Evolutionary conservation across 2,797 vertebrate species (phyloP).

Genomic region (Sylvilagus floridanus): DNA sequence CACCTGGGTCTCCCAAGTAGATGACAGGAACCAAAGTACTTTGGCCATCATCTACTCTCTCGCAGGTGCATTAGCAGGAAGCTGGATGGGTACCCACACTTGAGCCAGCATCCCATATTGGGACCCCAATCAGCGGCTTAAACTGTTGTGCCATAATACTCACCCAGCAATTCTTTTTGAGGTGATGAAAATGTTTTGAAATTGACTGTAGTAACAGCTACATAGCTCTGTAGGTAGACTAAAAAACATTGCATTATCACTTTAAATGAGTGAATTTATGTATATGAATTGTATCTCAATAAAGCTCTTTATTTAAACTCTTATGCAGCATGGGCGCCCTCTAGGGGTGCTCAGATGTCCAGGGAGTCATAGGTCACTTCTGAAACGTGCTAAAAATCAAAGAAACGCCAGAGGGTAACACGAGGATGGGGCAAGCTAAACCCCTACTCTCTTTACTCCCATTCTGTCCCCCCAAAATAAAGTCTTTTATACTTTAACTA

Average conservation of each 20-base stretch:
- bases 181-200: not conserved
- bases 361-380: not conserved
- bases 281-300: not conserved
- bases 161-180: not conserved
- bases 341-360: constrained; percentile 34
- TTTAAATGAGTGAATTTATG: not conserved
- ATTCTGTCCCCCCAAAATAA: too few species aligned
- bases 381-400: not conserved
- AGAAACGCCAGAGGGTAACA: constrained; percentile 26
- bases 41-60: too few species aligned
- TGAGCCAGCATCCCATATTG: too few species aligned
- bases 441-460: not conserved
- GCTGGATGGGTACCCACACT: too few species aligned
- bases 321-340: constrained; percentile 40
- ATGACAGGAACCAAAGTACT: too few species aligned
- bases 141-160: too few species aligned
- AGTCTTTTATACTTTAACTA: too few species aligned
- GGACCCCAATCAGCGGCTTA: too few species aligned
- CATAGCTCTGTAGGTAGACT: not conserved
- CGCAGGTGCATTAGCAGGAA: too few species aligned
- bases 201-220: not conserved
- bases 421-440: not conserved
- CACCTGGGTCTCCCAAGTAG: too few species aligned
- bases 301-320: not conserved
- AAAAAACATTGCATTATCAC: not conserved